These are phyloP conservation scores for Dipodomys merriami DNA, from an alignment of 2,113 vertebrate genomes.

Conservation along the genomic window DNA sequence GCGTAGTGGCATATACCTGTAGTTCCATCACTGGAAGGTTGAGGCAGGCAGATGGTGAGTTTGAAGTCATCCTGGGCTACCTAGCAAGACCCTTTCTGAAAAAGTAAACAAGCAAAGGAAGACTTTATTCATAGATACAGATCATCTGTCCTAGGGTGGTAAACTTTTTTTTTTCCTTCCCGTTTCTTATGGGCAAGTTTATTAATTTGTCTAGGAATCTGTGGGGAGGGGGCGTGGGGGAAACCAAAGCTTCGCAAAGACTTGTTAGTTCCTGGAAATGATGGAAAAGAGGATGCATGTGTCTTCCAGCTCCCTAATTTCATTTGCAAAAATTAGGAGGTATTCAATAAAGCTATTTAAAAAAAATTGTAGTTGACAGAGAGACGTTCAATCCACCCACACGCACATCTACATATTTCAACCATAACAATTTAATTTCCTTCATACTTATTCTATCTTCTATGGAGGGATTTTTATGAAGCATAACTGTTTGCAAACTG, in stretches of 20 bases:
- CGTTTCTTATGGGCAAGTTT: background rate
- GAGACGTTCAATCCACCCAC: background rate
- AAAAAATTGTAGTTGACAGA: background rate
- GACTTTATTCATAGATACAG: background rate
- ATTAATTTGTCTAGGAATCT: constrained; percentile 16
- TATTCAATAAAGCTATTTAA: background rate
- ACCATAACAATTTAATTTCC: background rate
- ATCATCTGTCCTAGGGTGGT: background rate
- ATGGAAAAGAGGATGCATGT: background rate
- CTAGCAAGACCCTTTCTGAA: background rate
- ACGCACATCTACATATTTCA: background rate
- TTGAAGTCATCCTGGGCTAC: background rate
- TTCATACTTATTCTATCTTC: background rate
- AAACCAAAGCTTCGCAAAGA: background rate
- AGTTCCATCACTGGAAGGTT: background rate
- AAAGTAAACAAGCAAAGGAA: background rate
- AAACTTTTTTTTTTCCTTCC: background rate
- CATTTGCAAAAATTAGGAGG: background rate
- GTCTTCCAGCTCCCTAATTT: background rate
- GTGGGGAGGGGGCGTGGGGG: background rate
- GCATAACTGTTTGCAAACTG: constrained; percentile 25
- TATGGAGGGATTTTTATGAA: constrained; percentile 1
- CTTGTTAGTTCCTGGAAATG: background rate
- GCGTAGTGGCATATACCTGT: background rate
- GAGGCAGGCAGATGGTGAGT: background rate